Conservation (phyloP, 2,888 invertebrate genomes). For the Apamea crenata region DNA sequence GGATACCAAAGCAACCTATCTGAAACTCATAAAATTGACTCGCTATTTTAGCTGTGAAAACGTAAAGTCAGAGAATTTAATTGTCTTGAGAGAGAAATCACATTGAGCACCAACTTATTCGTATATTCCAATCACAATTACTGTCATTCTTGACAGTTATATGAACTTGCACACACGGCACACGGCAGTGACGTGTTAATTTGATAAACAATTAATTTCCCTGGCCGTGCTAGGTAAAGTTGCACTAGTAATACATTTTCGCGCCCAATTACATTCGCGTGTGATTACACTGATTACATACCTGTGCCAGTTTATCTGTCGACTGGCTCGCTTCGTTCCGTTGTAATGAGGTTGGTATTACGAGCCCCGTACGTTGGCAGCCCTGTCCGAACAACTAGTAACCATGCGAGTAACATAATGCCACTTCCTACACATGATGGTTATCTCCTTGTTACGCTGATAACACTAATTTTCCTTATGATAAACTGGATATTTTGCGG, state of each 20-base stretch:
- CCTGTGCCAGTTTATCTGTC: slow-evolving; percentile 2
- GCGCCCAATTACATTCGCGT: slow-evolving; percentile 10
- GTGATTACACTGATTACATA: not conserved
- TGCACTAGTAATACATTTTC: slow-evolving; percentile 19
- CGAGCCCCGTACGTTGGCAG: slow-evolving; percentile 7
- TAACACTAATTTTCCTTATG: slow-evolving; percentile 41
- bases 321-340: slow-evolving; percentile 7
- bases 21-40: slow-evolving; percentile 11
- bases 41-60: not conserved
- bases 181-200: not conserved
- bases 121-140: not conserved
- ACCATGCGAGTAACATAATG: slow-evolving; percentile 17
- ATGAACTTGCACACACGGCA: not conserved
- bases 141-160: not conserved
- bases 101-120: not conserved
- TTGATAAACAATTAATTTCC: not conserved
- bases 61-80: not conserved
- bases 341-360: slow-evolving; percentile 31
- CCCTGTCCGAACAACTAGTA: slow-evolving; percentile 24
- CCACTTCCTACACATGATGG: slow-evolving; percentile 18
- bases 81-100: not conserved
- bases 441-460: slow-evolving; percentile 30
- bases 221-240: not conserved
- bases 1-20: not conserved
- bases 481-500: slow-evolving; percentile 21